Evolutionary conservation across 2,888 invertebrate species (phyloP), one percentile per base, ranked within the genome.

Genomic region (Macrophya alboannulata): DNA sequence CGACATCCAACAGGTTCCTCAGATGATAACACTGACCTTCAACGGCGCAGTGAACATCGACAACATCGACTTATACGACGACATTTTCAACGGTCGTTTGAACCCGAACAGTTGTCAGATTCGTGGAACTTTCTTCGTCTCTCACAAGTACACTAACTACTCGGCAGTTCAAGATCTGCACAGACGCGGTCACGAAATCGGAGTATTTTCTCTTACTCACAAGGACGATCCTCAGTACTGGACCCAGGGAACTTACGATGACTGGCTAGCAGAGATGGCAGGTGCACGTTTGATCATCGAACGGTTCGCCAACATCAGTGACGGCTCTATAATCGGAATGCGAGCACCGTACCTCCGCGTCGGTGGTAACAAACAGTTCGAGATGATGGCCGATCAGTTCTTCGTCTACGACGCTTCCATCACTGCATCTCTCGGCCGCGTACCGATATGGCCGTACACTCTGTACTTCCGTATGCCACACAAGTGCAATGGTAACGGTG

Each of bases 381-480:
- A 98, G 94, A 99, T 99, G 98, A 98, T 99, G 98, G 96, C 97
- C 85, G 98, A 98, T 94, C 98, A 98, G 93, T 98, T 97, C 94
- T 98, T 98, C 94, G 97, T 97, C 9, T 99, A 99, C 93, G 99
- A 99, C 93, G 98, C 98, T 40, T 98, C 98, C 15, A 98, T 99
- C 92, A 98, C 98, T 0, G 98, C 98, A 43, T 97, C 98, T 0
- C 95, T 98, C 85, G 96, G 97, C 55, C 97, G 98, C 79, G 98
- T 98, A 43, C 98, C 98, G 83, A 97, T 98, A 93, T 99, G 99
- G 99, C 99, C 99, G 0, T 99, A 99, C 95, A 99, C 99, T 3
- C 95, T 99, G 40, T 99, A 99, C 95, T 99, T 98, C 96, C 96
- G 98, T 87, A 98, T 99, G 97, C 98, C 98, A 0, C 98, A 99